A percentile compares a stretch with the other conserved stretches of the same genome.
Conservation (phyloP, 2,888 invertebrate species). For the Clostera curtula region DNA sequence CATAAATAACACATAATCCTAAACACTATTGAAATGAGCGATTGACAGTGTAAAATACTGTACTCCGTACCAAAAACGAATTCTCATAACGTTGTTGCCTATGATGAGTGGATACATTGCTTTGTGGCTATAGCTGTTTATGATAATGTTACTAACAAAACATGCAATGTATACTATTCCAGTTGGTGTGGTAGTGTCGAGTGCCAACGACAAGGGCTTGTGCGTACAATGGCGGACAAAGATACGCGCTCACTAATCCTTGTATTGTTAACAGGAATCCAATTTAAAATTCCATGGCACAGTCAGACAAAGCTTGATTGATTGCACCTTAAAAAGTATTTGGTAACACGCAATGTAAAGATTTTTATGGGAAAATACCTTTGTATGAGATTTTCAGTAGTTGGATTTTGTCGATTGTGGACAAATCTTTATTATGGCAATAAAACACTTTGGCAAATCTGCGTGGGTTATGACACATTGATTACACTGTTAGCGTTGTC, state of each 20-base stretch:
- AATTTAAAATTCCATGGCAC: conserved; percentile 67
- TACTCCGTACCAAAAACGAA: conserved; percentile 19
- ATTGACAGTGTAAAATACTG: conserved; percentile 49
- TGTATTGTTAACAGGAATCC: conserved; percentile 67
- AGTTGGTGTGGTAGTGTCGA: conserved; percentile 13
- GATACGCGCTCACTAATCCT: conserved; percentile 55
- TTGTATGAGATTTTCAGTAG: conserved; percentile 18
- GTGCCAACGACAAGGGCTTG: conserved; percentile 10
- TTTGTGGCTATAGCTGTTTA: conserved; percentile 3
- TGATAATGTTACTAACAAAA: conserved; percentile 6
- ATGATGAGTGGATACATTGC: conserved; percentile 24
- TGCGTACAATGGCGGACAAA: conserved; percentile 45
- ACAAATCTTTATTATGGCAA: conserved; percentile 3
- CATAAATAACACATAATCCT: conserved; percentile 61
- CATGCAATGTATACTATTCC: conserved; percentile 11
- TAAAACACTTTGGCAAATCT: not conserved
- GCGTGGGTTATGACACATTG: too few species aligned
- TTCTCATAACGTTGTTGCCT: conserved; percentile 6
- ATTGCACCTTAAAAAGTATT: conserved; percentile 55
- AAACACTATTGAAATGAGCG: conserved; percentile 40
- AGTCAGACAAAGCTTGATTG: conserved; percentile 67
- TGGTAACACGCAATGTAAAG: conserved; percentile 31
- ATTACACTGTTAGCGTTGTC: too few species aligned
- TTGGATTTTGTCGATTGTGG: conserved; percentile 20
- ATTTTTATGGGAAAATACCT: conserved; percentile 20